A percentile compares a stretch with the other conserved stretches of the same genome.
Evolutionary conservation across 1,140 invertebrate species (phyloP).

Genomic region (Physella acuta): DNA sequence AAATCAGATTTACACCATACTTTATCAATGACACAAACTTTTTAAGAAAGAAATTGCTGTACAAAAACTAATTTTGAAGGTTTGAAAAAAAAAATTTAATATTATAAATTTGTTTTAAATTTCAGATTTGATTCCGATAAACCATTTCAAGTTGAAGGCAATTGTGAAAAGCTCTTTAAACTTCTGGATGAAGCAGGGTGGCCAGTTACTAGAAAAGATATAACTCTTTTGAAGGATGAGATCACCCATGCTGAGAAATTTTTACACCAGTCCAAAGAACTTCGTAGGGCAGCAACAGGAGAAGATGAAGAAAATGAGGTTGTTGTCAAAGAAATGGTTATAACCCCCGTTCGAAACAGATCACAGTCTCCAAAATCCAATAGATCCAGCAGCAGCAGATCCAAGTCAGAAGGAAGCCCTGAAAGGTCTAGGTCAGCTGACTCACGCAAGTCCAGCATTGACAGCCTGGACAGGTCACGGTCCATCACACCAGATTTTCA

Average conservation of each 20-base stretch:
- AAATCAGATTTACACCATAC: too few species aligned
- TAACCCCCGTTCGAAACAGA: too few species aligned
- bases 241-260: slow-evolving; percentile 42
- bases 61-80: too few species aligned
- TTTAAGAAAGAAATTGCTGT: not conserved
- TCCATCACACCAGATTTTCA: too few species aligned
- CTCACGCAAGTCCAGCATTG: too few species aligned
- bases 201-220: slow-evolving; percentile 70
- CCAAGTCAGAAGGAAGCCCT: too few species aligned
- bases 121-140: slow-evolving; percentile 38
- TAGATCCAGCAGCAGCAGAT: not conserved
- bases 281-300: slow-evolving; percentile 33
- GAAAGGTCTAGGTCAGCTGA: too few species aligned
- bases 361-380: not conserved
- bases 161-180: slow-evolving; percentile 35
- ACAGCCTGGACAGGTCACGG: too few species aligned
- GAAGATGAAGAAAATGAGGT: slow-evolving; percentile 2
- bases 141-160: slow-evolving; percentile 42
- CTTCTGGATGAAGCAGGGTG: slow-evolving; percentile 61
- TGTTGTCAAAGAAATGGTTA: too few species aligned
- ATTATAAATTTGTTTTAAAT: not conserved
- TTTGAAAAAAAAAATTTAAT: not conserved
- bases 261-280: slow-evolving; percentile 44
- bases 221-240: slow-evolving; percentile 63
- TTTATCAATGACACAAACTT: not conserved